phyloP scores from a whole-genome alignment of 2,113 vertebrate genomes.

The Chiloscyllium plagiosum region DNA sequence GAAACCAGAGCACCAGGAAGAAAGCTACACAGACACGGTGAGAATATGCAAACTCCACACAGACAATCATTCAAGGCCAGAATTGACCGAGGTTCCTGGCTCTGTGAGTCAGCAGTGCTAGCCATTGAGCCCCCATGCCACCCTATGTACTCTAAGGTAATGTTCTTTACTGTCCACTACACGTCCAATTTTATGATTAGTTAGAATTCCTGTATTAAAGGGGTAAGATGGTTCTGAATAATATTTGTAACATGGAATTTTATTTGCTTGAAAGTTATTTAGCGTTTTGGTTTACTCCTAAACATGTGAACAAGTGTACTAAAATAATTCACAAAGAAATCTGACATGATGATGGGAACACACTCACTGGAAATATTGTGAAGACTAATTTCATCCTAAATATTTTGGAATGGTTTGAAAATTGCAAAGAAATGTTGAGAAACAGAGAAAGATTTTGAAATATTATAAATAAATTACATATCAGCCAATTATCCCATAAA shows the following conservation, averaged over 20 bases:
- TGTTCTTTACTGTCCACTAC: too few relatives aligned
- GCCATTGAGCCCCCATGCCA: too few relatives aligned
- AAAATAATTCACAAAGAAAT: neutral
- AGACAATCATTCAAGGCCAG: too few relatives aligned
- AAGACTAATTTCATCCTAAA: neutral
- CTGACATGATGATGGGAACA: neutral
- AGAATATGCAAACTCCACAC: too few relatives aligned
- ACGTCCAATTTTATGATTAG: neutral
- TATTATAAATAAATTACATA: neutral
- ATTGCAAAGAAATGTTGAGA: conserved; percentile 52
- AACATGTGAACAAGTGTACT: neutral
- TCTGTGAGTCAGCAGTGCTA: too few relatives aligned
- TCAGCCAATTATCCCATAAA: neutral
- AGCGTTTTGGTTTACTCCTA: neutral
- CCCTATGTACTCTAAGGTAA: too few relatives aligned
- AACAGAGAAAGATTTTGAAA: conserved; percentile 45
- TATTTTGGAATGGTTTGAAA: neutral
- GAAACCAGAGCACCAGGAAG: too few relatives aligned
- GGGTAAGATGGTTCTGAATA: neutral
- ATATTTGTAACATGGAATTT: neutral
- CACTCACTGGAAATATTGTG: neutral
- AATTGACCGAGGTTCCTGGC: too few relatives aligned
- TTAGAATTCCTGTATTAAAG: neutral
- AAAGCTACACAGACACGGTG: too few relatives aligned
- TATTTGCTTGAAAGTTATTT: neutral